Evolutionary conservation across 2,797 vertebrate genomes (phyloP).

Genomic region (Xiphorhynchus erythropygius): DNA sequence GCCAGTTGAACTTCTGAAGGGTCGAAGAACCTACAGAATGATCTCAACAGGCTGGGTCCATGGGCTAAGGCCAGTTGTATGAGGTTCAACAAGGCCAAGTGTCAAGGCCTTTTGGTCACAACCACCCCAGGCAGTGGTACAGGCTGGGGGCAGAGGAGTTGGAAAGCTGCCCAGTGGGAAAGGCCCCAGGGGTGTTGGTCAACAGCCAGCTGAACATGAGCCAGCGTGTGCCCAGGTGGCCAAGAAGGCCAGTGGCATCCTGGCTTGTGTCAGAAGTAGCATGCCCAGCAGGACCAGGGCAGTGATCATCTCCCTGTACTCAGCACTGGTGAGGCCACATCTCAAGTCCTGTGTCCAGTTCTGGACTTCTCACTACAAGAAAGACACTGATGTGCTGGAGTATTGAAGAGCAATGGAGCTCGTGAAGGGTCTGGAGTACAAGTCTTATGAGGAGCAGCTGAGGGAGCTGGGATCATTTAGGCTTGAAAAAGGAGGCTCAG

Average conservation of each 20-base stretch:
- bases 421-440: background rate
- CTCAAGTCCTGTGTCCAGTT: background rate
- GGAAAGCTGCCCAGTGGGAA: rapidly evolving
- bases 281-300: background rate
- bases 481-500: background rate
- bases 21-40: background rate
- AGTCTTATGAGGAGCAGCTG: background rate
- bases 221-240: background rate
- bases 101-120: background rate
- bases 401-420: rapidly evolving
- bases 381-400: background rate
- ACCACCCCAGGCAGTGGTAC: background rate
- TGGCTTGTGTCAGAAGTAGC: background rate
- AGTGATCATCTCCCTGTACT: background rate
- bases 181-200: background rate
- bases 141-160: background rate
- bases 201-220: background rate
- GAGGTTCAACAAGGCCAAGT: background rate
- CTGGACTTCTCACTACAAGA: background rate
- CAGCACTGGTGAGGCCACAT: background rate
- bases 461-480: background rate
- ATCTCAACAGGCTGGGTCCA: background rate
- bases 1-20: background rate
- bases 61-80: background rate
- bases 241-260: background rate